A percentile compares a stretch with the other conserved stretches of the same genome.
Evolutionary conservation across 1,140 invertebrate genomes (phyloP).

Genomic region (Pissodes strobi): DNA sequence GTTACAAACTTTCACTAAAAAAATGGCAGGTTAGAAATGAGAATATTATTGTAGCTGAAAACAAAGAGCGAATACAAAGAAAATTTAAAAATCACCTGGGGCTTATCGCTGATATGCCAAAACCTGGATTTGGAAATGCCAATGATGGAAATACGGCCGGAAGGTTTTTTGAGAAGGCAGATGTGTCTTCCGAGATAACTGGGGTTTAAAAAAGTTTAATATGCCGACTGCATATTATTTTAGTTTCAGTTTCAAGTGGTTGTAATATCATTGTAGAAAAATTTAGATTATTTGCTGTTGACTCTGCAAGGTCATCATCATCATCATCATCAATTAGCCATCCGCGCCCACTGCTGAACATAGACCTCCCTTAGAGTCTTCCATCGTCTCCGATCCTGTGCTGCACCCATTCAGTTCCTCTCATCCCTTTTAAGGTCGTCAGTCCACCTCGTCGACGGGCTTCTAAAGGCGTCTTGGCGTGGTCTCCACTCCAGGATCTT

Average conservation of each 20-base stretch:
- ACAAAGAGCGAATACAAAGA: slow-evolving; percentile 49
- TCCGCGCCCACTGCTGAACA: no score
- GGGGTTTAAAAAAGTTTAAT: slow-evolving; percentile 40
- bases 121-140: slow-evolving; percentile 49
- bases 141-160: slow-evolving; percentile 54
- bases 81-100: slow-evolving; percentile 44
- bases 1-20: no score
- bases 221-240: slow-evolving; percentile 39
- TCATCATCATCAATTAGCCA: no score
- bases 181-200: slow-evolving; percentile 44
- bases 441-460: no score
- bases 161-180: slow-evolving; percentile 50
- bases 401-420: no score
- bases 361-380: no score
- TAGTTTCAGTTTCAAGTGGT: slow-evolving; percentile 42
- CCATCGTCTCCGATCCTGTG: no score
- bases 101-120: slow-evolving; percentile 51
- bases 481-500: no score
- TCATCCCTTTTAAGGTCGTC: no score
- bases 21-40: no score
- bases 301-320: slow-evolving; percentile 27
- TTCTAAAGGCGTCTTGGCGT: no score
- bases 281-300: no score
- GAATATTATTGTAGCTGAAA: slow-evolving; percentile 35
- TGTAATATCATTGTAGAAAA: slow-evolving; percentile 42